A percentile compares a stretch with the other conserved stretches of the same genome.
Evolutionary conservation across 2,797 vertebrate genomes (phyloP).

Genomic region (Tenualosa thibaudeaui): DNA sequence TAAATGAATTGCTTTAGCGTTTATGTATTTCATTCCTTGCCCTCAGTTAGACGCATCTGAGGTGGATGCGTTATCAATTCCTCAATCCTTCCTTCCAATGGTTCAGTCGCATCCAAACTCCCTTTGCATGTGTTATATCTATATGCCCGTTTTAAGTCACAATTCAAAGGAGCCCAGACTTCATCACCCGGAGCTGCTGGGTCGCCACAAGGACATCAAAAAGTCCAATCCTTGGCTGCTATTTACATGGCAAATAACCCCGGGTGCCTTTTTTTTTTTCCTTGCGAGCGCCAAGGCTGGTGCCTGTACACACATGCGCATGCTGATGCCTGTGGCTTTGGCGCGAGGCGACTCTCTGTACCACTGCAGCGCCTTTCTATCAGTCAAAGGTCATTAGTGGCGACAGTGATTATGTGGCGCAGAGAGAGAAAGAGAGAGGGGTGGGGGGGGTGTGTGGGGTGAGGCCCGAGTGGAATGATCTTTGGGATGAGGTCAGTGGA

Average conservation of each 20-base stretch:
- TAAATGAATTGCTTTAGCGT: neutral
- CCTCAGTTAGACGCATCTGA: neutral
- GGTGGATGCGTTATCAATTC: neutral
- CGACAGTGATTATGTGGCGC: slow-evolving; percentile 62
- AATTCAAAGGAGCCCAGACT: slow-evolving; percentile 41
- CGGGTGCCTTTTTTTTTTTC: neutral
- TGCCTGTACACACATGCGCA: neutral
- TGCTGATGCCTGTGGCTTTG: slow-evolving; percentile 20
- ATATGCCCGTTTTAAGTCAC: neutral
- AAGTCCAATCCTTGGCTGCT: slow-evolving; percentile 49
- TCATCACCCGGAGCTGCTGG: slow-evolving; percentile 42
- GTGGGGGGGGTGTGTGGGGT: neutral
- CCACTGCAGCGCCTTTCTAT: slow-evolving; percentile 56
- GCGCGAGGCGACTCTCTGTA: slow-evolving; percentile 59
- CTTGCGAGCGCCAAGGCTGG: neutral
- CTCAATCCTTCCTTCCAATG: neutral
- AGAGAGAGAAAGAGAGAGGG: slow-evolving; percentile 51
- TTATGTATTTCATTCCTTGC: slow-evolving; percentile 5
- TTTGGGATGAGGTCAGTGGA: slow-evolving; percentile 59
- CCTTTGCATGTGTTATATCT: neutral
- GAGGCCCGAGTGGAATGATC: slow-evolving; percentile 48
- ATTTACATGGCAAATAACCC: slow-evolving; percentile 49
- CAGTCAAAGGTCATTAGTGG: slow-evolving; percentile 63
- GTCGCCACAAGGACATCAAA: slow-evolving; percentile 43
- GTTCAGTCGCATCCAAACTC: neutral